Percentiles rank a stretch among this genome's conserved stretches.
Evolutionary conservation across 2,113 vertebrate genomes (phyloP).

Genomic region (Oriolus oriolus): DNA sequence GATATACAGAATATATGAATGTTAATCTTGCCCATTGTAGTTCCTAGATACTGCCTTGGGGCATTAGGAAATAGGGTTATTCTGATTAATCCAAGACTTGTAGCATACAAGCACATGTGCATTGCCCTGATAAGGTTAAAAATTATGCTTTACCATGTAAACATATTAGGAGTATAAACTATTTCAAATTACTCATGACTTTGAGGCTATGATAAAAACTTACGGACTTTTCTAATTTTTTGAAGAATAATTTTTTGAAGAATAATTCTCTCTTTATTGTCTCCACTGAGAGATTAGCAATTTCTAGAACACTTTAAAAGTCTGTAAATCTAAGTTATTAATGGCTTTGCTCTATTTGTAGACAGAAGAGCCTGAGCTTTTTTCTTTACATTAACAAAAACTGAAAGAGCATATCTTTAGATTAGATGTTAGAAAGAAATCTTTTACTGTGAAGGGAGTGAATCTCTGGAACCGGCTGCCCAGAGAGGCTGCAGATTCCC

Average conservation of each 20-base stretch:
- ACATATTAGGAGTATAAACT: conserved; percentile 51
- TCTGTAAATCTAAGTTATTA: background rate
- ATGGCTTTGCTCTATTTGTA: background rate
- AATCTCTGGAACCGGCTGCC: background rate
- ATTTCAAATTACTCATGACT: conserved; percentile 10
- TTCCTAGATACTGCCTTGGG: conserved; percentile 26
- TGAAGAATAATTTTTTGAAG: conserved; percentile 40
- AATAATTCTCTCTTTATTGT: conserved; percentile 37
- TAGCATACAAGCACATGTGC: conserved; percentile 36
- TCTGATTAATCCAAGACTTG: conserved; percentile 53
- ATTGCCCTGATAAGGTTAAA: conserved; percentile 65
- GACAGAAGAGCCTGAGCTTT: background rate
- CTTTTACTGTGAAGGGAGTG: background rate
- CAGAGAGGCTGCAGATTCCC: background rate
- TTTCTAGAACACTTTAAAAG: conserved; percentile 23
- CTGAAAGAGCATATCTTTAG: background rate
- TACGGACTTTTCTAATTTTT: conserved; percentile 21
- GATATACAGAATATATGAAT: conserved; percentile 50
- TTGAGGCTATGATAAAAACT: conserved; percentile 51
- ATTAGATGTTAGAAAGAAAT: background rate
- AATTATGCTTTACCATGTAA: conserved; percentile 64
- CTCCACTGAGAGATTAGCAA: conserved; percentile 20
- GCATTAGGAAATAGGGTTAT: conserved; percentile 1
- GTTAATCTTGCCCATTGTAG: conserved; percentile 33
- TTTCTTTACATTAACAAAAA: background rate